Percentiles rank a stretch among this genome's conserved stretches.
phyloP scores from a whole-genome alignment of 2,113 vertebrate genomes.

The Setophaga coronata region DNA sequence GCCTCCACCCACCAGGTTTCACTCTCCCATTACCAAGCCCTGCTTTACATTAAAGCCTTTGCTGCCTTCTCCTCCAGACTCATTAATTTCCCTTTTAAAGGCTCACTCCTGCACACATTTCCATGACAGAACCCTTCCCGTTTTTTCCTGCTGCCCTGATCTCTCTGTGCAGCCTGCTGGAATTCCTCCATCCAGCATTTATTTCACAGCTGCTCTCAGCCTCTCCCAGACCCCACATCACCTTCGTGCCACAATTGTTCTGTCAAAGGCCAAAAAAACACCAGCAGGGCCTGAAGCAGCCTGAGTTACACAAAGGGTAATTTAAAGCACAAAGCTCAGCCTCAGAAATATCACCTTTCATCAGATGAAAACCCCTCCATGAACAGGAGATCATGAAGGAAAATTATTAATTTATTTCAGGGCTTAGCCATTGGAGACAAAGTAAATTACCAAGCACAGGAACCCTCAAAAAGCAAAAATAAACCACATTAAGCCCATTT shows the following conservation, averaged over 20 bases:
- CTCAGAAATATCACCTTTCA: background rate
- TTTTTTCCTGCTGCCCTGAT: background rate
- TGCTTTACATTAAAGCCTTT: background rate
- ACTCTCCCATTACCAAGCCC: background rate
- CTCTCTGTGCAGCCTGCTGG: background rate
- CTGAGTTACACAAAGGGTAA: background rate
- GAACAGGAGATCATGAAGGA: background rate
- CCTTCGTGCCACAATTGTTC: accelerated
- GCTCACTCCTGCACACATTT: background rate
- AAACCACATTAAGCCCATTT: background rate
- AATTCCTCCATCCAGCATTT: background rate
- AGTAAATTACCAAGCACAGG: background rate
- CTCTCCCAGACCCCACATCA: background rate
- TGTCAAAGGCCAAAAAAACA: background rate
- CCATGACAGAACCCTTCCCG: background rate
- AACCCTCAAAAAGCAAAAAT: background rate
- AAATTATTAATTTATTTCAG: background rate
- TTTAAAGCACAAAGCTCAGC: background rate
- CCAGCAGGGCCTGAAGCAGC: background rate
- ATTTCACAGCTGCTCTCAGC: background rate
- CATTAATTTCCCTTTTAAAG: background rate
- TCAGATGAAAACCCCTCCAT: background rate
- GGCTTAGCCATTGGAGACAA: background rate
- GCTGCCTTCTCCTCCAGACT: background rate
- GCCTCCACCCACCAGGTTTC: background rate